Evolutionary conservation across 2,888 invertebrate species (phyloP), one percentile per base, ranked within the genome.

Genomic region (Trachelus iudaicus): DNA sequence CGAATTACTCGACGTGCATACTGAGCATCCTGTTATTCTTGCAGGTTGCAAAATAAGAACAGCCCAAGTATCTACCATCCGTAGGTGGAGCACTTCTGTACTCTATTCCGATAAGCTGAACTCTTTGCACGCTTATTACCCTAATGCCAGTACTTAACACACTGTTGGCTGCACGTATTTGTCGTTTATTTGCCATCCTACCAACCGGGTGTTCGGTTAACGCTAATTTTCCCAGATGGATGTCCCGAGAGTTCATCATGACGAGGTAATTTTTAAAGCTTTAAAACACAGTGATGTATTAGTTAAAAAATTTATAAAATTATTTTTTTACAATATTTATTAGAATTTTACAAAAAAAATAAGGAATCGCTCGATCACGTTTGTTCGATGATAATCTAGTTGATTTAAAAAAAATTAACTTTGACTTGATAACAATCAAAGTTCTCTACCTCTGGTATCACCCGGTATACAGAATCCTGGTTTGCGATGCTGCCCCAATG

Each of bases 71-170:
- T 75, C 81, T 79, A 75, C 79, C 80, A 79, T 81, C 78, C 76
- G 85, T 85, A 85, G 86, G 86, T 86, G 85, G 84, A 82, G 81
- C 84, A 86, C 85, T 86, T 85, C 84, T 84, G 80, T 81, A 80
- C 79, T 71, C 76, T 73, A 76, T 81, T 74, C 79, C 83, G 83
- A 85, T 86, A 86, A 85, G 80, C 83, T 81, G 83, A 83, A 81
- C 87, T 88, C 88, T 90, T 89, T 90, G 88, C 89, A 90, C 89
- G 89, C 89, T 90, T 90, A 90, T 91, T 90, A 89, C 88, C 88
- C 88, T 90, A 90, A 90, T 90, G 88, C 84, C 88, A 90, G 90
- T 90, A 89, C 89, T 90, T 91, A 90, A 87, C 89, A 90, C 90
- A 86, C 88, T 85, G 87, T 90, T 89, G 86, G 87, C 83, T 84